Evolutionary conservation across 2,797 vertebrate genomes (phyloP).

Genomic region (Siniperca scherzeri): DNA sequence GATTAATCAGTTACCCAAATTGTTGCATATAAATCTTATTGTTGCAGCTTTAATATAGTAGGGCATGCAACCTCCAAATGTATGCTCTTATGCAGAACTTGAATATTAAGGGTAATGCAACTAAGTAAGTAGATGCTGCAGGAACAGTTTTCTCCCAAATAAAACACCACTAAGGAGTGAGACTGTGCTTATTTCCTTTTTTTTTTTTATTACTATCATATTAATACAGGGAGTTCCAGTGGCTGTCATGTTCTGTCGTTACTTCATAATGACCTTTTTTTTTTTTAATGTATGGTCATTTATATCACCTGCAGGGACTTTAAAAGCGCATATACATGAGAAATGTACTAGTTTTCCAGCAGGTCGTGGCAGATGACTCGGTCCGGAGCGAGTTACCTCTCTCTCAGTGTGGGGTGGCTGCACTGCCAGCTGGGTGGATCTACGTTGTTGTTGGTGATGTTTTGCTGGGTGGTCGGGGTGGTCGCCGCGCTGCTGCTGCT

Average conservation of each 20-base stretch:
- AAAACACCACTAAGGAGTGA: neutral
- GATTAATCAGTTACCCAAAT: neutral
- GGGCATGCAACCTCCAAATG: neutral
- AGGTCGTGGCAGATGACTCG: neutral
- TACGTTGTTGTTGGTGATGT: slow-evolving; percentile 94
- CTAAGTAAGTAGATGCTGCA: neutral
- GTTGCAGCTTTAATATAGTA: too few relatives aligned
- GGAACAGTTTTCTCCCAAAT: neutral
- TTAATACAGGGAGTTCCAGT: neutral
- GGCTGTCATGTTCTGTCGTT: neutral
- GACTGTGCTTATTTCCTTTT: neutral
- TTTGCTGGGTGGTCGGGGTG: slow-evolving; percentile 86
- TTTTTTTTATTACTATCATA: too few relatives aligned
- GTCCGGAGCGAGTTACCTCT: slow-evolving; percentile 87
- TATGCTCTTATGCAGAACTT: neutral
- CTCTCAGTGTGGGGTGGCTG: slow-evolving; percentile 93
- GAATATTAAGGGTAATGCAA: neutral
- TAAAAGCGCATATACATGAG: too few relatives aligned
- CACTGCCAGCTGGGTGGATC: slow-evolving; percentile 92
- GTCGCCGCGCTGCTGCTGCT: slow-evolving; percentile 76
- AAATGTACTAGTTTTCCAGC: neutral
- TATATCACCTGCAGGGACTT: too few relatives aligned
- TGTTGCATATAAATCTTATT: neutral
- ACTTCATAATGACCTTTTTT: neutral
- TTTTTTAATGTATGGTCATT: neutral